phyloP scores from a whole-genome alignment of 2,113 vertebrate species.

The Dipodomys merriami region DNA sequence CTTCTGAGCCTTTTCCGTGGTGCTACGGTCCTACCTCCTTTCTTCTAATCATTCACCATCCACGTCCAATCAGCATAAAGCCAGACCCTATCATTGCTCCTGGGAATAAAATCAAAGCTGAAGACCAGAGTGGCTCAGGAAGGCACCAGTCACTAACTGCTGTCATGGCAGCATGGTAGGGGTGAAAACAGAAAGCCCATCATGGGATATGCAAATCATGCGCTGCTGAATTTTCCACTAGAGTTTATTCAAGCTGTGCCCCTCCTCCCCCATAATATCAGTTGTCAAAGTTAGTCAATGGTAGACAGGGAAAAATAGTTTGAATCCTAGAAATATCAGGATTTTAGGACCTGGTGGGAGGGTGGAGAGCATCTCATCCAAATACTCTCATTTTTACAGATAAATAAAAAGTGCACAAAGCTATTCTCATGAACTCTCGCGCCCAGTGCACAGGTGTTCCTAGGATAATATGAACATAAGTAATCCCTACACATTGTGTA shows the following conservation, averaged over 20 bases:
- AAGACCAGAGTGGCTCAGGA: slow-evolving; percentile 81
- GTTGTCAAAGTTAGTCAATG: slow-evolving; percentile 61
- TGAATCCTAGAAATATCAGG: neutral
- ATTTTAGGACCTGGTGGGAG: neutral
- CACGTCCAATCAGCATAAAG: slow-evolving; percentile 83
- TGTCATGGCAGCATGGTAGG: slow-evolving; percentile 75
- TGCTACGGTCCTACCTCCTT: slow-evolving; percentile 76
- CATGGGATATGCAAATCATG: slow-evolving; percentile 73
- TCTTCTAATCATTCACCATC: slow-evolving; percentile 86
- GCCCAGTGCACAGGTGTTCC: neutral
- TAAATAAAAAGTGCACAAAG: neutral
- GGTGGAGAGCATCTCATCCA: neutral
- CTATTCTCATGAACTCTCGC: neutral
- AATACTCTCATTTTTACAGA: slow-evolving; percentile 23
- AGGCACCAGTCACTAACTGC: slow-evolving; percentile 70
- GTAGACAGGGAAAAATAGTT: neutral
- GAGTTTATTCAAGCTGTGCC: slow-evolving; percentile 82
- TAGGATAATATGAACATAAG: too few species aligned
- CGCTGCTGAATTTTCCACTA: slow-evolving; percentile 81
- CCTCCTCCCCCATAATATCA: slow-evolving; percentile 59
- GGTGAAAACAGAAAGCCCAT: slow-evolving; percentile 72
- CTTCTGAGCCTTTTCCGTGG: slow-evolving; percentile 79
- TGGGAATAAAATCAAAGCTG: slow-evolving; percentile 82
- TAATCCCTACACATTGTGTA: neutral
- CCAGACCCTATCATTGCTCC: slow-evolving; percentile 84